A percentile compares a stretch with the other conserved stretches of the same genome.
Conservation (phyloP, 2,113 vertebrate genomes). For the Callipepla squamata region DNA sequence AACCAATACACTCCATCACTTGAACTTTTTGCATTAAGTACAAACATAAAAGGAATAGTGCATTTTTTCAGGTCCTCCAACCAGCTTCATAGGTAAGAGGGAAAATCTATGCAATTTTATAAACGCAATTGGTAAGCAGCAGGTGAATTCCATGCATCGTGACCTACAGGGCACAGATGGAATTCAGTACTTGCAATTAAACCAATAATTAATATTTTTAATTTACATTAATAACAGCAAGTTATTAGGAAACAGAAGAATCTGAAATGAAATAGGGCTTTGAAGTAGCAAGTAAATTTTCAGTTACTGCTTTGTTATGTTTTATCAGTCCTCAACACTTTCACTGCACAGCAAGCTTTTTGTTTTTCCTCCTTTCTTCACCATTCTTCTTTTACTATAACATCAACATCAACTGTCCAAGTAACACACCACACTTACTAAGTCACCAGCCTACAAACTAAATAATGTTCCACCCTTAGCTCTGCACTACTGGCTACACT, state of each 20-base stretch:
- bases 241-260: neutral
- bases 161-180: neutral
- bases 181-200: neutral
- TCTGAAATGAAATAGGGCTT: neutral
- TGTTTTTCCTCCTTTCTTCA: neutral
- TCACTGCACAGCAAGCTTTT: neutral
- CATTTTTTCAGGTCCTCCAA: neutral
- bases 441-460: neutral
- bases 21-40: neutral
- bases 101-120: neutral
- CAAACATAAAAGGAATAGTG: neutral
- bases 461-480: neutral
- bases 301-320: neutral
- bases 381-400: neutral
- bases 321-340: neutral
- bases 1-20: neutral
- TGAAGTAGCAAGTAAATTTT: neutral
- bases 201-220: neutral
- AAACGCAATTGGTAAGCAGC: neutral
- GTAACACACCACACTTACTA: neutral
- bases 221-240: neutral
- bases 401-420: neutral
- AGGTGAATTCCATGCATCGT: neutral
- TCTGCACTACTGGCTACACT: neutral
- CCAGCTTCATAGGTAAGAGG: neutral